Evolutionary conservation across 1,140 invertebrate species (phyloP), one percentile per base, ranked within the genome.

Genomic region (Teleopsis dalmanni): DNA sequence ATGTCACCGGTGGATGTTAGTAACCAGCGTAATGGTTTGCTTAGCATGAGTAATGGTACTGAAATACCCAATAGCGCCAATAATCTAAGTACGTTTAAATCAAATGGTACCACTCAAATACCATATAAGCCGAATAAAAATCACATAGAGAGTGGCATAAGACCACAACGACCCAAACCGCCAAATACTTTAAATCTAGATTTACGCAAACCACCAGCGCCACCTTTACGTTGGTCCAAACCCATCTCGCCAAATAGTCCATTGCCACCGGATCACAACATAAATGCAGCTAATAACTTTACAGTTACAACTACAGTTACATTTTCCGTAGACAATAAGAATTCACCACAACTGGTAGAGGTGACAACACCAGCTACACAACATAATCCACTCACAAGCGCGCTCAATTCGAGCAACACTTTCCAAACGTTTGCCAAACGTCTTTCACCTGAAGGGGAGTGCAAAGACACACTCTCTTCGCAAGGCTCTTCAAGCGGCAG

Each of bases 221-320:
- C 81, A 21, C 81, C 81, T 0, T 72, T 80, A 22, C 69, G 81
- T 48, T 82, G 80, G 79, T 78, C 78, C 0, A 82, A 82, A 63
- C 79, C 80, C 0, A 73, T 74, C 3, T 73, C 75, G 4, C 62
- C 76, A 18, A 54, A 44, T 11, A 75, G 73, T 55, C 55, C 65
- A 43, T 78, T 79, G 53, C 77, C 83, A 6, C 84, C 84, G 3
- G 82, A 84, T 8, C 46, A 82, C 75, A 60, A 74, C 77, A 3
- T 64, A 52, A 41, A 62, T 72, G 56, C 57, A 38, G 42, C 60
- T 72, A 45, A 81, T 72, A 85, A 87, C 60, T 87, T 88, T 60
- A 88, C 81, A 3, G 83, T 88, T 3, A 88, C 87, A 7, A 87
- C 86, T 3, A 88, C 85, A 1, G 83, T 89, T 6, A 88, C 85